Percentiles rank a stretch among this genome's conserved stretches.
phyloP scores from a whole-genome alignment of 1,140 invertebrate genomes.

The Drosophila tani region DNA sequence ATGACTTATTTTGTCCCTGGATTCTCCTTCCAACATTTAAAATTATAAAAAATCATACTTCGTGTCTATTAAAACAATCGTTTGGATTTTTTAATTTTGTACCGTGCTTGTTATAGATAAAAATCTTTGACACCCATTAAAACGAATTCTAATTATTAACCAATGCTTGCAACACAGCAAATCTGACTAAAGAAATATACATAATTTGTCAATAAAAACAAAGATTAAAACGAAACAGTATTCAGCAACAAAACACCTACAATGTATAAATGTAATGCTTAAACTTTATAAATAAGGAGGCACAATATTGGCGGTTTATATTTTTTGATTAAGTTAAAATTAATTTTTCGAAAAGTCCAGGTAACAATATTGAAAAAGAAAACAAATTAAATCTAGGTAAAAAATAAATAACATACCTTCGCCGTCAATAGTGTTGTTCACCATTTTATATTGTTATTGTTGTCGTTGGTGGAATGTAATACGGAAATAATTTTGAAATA shows the following conservation, averaged over 20 bases:
- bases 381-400: not conserved
- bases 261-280: too few species aligned
- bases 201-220: too few species aligned
- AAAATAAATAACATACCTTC: conserved; percentile 5
- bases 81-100: not conserved
- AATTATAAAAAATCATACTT: not conserved
- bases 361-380: not conserved
- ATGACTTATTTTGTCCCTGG: too few species aligned
- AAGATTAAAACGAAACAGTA: not conserved
- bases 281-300: too few species aligned
- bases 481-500: too few species aligned
- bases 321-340: too few species aligned
- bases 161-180: too few species aligned
- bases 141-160: too few species aligned
- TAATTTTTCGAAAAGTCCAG: not conserved
- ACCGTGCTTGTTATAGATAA: too few species aligned
- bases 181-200: too few species aligned
- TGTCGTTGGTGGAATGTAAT: not conserved
- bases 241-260: not conserved
- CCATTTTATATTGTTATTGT: not conserved
- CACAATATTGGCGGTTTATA: too few species aligned
- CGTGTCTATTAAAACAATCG: not conserved
- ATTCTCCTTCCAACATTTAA: not conserved
- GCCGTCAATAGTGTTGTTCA: not conserved
- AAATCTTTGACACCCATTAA: too few species aligned